Base-by-base conservation (phyloP, 2,888 invertebrate species). In the Crossocerus cetratus region DNA sequence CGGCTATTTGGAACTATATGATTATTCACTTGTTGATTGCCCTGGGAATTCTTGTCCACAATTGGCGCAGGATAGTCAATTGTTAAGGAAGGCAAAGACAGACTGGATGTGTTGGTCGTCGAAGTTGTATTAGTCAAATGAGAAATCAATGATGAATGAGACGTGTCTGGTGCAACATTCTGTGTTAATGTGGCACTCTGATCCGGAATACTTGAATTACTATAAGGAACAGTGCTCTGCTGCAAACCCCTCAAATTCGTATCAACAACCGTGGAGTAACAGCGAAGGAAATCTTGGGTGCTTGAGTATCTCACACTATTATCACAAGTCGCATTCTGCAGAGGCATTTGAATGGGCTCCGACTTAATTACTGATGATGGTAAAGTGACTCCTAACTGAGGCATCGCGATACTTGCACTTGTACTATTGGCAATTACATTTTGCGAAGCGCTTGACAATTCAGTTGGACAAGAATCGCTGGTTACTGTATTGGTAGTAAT, bases 281-380 rank as follows among this genome's bases (percentile, higher is more conserved):
- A 82, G 3, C 86, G 85, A 2, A 85, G 65, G 21, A 86, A 87
- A 58, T 85, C 85, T 8, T 86, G 85, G 23, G 82, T 59, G 5
- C 71, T 73, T 4, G 85, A 78, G 43, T 85, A 87, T 1, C 80
- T 72, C 11, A 76, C 73, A 3, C 75, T 79, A 0, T 81, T 56
- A 53, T 85, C 80, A 45, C 82, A 86, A 42, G 81, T 82, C 2
- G 76, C 61, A 22, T 69, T 68, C 21, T 73, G 74, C 5, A 69
- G 57, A 2, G 76, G 20, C 18, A 74, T 76, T 49, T 69, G 65
- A 18, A 63, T 43, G 16, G 65, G 71, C 16, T 72, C 64, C 0
- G 55, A 43, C 8, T 75, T 78, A 13, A 58, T 66, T 14, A 49
- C 49, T 3, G 77, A 61, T 0, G 72, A 55, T n/a, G 77, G 49